These are phyloP conservation scores for Dicrurus megarhynchus DNA, from an alignment of 2,113 vertebrate genomes.

Conservation along the genomic window DNA sequence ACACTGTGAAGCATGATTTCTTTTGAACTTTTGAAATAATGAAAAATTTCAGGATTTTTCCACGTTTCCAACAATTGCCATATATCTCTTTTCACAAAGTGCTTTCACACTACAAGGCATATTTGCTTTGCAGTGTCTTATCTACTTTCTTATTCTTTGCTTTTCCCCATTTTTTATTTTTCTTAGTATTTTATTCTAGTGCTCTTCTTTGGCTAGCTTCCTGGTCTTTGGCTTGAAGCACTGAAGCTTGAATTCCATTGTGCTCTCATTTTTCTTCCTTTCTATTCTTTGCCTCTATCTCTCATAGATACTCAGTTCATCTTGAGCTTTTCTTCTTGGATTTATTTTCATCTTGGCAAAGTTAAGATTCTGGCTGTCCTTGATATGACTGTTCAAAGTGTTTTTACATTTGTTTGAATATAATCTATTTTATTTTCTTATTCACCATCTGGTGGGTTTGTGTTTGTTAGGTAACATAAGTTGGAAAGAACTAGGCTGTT, in stretches of 20 bases:
- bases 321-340: not conserved
- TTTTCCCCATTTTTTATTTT: not conserved
- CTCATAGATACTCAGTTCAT: not conserved
- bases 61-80: not conserved
- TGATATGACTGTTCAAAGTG: not conserved
- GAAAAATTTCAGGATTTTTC: not conserved
- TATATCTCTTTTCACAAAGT: not conserved
- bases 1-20: not conserved
- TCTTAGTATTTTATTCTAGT: not conserved
- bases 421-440: conserved; percentile 24
- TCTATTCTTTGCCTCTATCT: not conserved
- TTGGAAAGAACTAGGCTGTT: not conserved
- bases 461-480: conserved; percentile 48
- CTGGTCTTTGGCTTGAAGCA: not conserved
- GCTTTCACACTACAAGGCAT: not conserved
- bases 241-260: not conserved
- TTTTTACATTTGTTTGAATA: conserved; percentile 35
- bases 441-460: conserved; percentile 30
- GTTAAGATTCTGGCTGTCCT: not conserved
- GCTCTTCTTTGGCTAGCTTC: not conserved
- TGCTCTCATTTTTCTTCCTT: not conserved
- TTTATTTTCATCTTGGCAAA: conserved; percentile 43
- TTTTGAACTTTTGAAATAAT: not conserved
- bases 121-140: not conserved
- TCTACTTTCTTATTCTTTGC: not conserved